Evolutionary conservation across 2,113 vertebrate species (phyloP).

Genomic region (Urocynchramus pylzowi): DNA sequence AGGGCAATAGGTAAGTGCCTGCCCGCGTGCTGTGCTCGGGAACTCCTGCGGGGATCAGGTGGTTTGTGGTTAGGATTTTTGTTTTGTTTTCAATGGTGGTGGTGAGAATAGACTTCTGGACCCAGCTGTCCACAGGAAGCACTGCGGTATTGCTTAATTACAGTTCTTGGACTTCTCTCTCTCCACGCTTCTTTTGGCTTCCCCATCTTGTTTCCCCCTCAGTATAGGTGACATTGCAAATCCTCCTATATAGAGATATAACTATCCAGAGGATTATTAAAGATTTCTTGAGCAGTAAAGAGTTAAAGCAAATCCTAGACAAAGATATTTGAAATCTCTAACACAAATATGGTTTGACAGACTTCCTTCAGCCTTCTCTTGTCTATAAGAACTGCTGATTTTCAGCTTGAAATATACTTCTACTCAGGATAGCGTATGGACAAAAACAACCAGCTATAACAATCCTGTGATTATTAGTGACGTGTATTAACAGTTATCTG

Average conservation of each 20-base stretch:
- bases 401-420: neutral
- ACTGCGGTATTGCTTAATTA: neutral
- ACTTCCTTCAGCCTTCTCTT: neutral
- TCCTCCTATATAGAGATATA: neutral
- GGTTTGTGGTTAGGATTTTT: neutral
- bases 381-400: neutral
- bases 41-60: neutral
- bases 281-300: neutral
- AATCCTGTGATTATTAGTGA: neutral
- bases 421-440: accelerated
- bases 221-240: neutral
- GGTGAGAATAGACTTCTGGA: neutral
- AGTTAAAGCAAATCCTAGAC: neutral
- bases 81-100: neutral
- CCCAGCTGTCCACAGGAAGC: neutral
- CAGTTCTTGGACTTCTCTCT: neutral
- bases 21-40: accelerated
- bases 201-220: neutral
- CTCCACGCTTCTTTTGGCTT: neutral
- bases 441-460: neutral
- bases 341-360: neutral
- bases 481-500: neutral
- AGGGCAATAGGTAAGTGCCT: neutral
- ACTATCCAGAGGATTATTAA: neutral
- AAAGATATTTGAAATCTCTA: neutral